Percentiles rank a stretch among this genome's conserved stretches.
These are phyloP conservation scores for Hyposmocoma kahamanoa DNA, from an alignment of 1,140 invertebrate species.

Conservation along the genomic window DNA sequence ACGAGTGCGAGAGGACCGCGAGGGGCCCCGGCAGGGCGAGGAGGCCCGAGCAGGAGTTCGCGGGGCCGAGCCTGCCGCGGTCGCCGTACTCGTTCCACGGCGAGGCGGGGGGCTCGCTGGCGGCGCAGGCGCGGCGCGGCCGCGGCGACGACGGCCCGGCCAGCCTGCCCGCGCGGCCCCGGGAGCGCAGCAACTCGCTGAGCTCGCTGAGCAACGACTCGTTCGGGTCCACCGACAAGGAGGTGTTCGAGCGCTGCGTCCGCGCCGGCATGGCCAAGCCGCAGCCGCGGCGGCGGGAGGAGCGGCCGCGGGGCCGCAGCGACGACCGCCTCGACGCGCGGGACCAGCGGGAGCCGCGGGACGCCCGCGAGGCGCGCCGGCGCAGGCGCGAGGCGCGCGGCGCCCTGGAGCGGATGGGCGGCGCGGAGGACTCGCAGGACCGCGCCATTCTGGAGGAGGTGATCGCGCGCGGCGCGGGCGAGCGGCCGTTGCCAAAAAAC, in stretches of 20 bases:
- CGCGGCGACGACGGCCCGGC: constrained; percentile 34
- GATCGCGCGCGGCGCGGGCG: constrained; percentile 43
- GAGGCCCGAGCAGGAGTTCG: constrained; percentile 30
- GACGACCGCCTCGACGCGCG: constrained; percentile 23
- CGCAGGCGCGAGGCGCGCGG: constrained; percentile 19
- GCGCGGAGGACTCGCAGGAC: constrained; percentile 37
- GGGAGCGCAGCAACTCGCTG: constrained; percentile 72
- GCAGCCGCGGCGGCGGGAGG: constrained; percentile 26
- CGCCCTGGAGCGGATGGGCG: constrained; percentile 43
- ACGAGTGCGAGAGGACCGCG: constrained; percentile 52
- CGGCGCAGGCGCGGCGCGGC: constrained; percentile 20
- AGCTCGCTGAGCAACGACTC: constrained; percentile 79
- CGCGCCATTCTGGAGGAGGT: constrained; percentile 45
- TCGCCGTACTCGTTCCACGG: constrained; percentile 38
- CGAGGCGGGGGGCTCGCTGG: constrained; percentile 17
- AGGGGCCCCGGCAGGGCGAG: constrained; percentile 80
- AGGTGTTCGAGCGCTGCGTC: constrained; percentile 87
- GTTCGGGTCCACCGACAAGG: constrained; percentile 81
- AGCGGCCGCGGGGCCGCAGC: constrained; percentile 15
- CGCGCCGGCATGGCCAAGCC: constrained; percentile 76
- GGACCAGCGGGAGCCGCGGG: constrained; percentile 10
- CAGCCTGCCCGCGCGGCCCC: constrained; percentile 30
- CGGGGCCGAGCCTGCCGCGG: constrained; percentile 16
- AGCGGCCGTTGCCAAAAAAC: constrained; percentile 54
- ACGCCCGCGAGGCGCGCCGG: constrained; percentile 22